A percentile compares a stretch with the other conserved stretches of the same genome.
phyloP scores from a whole-genome alignment of 2,888 invertebrate genomes.

The Agapostemon virescens region DNA sequence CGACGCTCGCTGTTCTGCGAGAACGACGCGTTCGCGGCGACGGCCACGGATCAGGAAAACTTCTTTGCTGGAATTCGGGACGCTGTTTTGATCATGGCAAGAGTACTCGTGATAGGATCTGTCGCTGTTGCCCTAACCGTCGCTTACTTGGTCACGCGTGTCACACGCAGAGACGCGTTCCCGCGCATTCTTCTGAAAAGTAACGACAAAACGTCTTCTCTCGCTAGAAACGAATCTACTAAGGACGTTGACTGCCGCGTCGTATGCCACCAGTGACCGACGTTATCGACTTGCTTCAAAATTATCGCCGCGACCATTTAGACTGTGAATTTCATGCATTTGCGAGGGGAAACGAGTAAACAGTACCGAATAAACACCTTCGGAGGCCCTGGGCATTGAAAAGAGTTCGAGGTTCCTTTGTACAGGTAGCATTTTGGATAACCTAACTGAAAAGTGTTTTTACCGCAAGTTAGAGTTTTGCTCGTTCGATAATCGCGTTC shows the following conservation, averaged over 20 bases:
- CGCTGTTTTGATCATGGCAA: conserved; percentile 55
- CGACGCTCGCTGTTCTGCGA: not conserved
- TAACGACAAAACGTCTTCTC: conserved; percentile 30
- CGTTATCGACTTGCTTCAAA: not conserved
- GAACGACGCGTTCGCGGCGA: not conserved
- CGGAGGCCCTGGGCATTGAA: too few relatives aligned
- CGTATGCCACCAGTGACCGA: not conserved
- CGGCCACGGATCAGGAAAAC: not conserved
- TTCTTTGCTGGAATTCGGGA: conserved; percentile 45
- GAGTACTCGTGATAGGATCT: conserved; percentile 63
- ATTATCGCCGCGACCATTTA: not conserved
- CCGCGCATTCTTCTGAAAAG: conserved; percentile 65
- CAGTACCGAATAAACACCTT: too few relatives aligned
- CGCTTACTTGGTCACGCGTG: conserved; percentile 64
- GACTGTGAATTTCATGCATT: not conserved
- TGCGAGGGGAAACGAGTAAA: not conserved
- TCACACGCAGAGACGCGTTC: conserved; percentile 56
- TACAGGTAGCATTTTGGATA: too few relatives aligned
- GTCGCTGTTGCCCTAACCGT: conserved; percentile 58
- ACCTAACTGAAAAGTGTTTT: too few relatives aligned
- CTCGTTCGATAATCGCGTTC: too few relatives aligned
- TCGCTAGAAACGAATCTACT: not conserved
- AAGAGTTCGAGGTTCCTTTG: too few relatives aligned
- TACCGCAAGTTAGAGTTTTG: too few relatives aligned
- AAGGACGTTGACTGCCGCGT: not conserved